phyloP scores from a whole-genome alignment of 2,797 vertebrate genomes.

The Intellagama lesueurii region DNA sequence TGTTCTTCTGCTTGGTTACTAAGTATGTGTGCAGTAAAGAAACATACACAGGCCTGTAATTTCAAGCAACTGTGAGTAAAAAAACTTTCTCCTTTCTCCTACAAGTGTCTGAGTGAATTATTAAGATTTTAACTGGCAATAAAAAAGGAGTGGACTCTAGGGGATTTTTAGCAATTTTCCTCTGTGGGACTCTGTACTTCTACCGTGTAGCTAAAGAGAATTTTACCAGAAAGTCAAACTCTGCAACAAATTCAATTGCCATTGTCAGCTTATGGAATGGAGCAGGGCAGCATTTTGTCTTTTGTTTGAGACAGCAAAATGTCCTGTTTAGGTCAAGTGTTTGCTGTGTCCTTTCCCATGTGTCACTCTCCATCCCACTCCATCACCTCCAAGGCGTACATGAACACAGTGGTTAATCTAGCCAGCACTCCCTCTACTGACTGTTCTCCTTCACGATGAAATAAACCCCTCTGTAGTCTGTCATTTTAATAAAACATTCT shows the following conservation, averaged over 20 bases:
- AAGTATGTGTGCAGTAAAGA: too few relatives aligned
- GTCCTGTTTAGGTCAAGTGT: background rate
- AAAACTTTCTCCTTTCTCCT: too few relatives aligned
- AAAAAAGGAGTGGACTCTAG: too few relatives aligned
- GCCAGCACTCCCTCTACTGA: constrained; percentile 40
- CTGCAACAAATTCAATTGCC: background rate
- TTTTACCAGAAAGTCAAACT: too few relatives aligned
- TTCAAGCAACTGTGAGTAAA: too few relatives aligned
- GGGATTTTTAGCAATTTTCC: too few relatives aligned
- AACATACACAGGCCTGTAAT: too few relatives aligned
- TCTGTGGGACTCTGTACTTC: too few relatives aligned
- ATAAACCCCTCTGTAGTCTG: background rate
- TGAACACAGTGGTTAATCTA: accelerated
- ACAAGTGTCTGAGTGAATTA: too few relatives aligned
- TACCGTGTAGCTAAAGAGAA: too few relatives aligned
- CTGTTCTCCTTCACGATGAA: constrained; percentile 8
- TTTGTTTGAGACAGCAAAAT: background rate
- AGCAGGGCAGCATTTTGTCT: background rate
- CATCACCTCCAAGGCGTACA: background rate
- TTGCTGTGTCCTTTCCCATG: background rate
- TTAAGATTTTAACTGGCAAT: too few relatives aligned
- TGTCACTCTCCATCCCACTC: background rate
- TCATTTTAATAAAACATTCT: background rate
- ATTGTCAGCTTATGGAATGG: background rate
- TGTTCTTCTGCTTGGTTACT: too few relatives aligned